Evolutionary conservation across 2,113 vertebrate genomes (phyloP), one percentile per base, ranked within the genome.

Genomic region (Sorex fumeus): DNA sequence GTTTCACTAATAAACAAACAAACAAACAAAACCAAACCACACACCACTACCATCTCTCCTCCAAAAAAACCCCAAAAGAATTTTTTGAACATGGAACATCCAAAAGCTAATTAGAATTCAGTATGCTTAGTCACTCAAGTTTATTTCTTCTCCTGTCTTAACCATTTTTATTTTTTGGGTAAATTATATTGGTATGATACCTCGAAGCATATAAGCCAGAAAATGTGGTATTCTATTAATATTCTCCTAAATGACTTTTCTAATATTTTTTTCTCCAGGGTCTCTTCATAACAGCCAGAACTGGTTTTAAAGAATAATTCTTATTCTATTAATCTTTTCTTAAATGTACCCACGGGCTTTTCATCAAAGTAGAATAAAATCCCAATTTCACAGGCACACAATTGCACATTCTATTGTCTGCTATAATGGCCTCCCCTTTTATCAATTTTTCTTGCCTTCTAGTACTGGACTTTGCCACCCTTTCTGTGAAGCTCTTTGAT

Each of bases 291-390:
- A 53, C 10, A 79, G 28, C 28, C 79, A 93, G 60, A 79, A 88
- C 88, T 88, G 74, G 91, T 93, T 80, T 91, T 76, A 82, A 91
- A 74, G 57, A 70, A 27, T 66, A 90, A 75, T 71, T 91, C n/a
- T 83, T 40, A 76, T 82, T n/a, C 4, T 79, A 78, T 60, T 47
- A 60, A 6, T 79, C 21, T 53, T 93, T 94, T 27, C 53, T 75
- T 93, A 76, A 67, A 88, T 87, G 43, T 76, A 79, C 88, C 76
- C 57, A 66, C 2, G 90, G 45, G 21, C 66, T 93, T 90, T 95
- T 34, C 32, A 27, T 88, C 36, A 77, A 72, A 88, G 77, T 36
- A 70, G 78, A 91, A 77, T 60, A 84, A 88, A 72, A 77, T 28
- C 40, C 47, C 67, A 60, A 15, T 43, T 78, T 81, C 15, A 77